A percentile compares a stretch with the other conserved stretches of the same genome.
phyloP scores from a whole-genome alignment of 2,888 invertebrate genomes.

The Acleris laterana region DNA sequence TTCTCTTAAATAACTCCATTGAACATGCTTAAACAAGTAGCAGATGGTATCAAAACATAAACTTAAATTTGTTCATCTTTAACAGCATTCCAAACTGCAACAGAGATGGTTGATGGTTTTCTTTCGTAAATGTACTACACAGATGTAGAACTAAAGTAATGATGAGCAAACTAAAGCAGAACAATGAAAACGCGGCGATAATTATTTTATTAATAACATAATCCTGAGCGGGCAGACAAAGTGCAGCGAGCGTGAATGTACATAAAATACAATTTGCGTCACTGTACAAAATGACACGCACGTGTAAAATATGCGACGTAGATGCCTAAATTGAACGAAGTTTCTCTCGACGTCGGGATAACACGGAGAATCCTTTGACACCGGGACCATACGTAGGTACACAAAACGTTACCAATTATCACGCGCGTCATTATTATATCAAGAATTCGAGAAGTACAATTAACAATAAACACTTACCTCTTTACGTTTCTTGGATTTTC shows the following conservation, averaged over 20 bases:
- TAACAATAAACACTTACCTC: conserved; percentile 59
- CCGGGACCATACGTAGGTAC: conserved; percentile 42
- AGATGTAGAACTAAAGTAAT: neutral
- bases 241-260: conserved; percentile 42
- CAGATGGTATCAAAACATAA: neutral
- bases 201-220: conserved; percentile 31
- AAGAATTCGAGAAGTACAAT: neutral
- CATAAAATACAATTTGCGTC: conserved; percentile 53
- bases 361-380: conserved; percentile 42
- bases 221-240: neutral
- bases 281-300: conserved; percentile 48
- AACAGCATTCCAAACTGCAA: neutral
- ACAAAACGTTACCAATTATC: conserved; percentile 45
- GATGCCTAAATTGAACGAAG: conserved; percentile 36
- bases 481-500: conserved; percentile 80
- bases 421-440: conserved; percentile 4
- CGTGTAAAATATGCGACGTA: conserved; percentile 40
- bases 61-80: neutral
- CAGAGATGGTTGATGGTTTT: no score
- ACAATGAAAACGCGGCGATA: conserved; percentile 10
- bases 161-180: conserved; percentile 13
- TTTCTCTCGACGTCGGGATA: conserved; percentile 30
- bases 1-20: neutral
- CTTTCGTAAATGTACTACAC: neutral
- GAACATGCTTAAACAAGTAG: conserved; percentile 8